phyloP scores from a whole-genome alignment of 1,140 invertebrate species.

The Aphelinus atriplicis region DNA sequence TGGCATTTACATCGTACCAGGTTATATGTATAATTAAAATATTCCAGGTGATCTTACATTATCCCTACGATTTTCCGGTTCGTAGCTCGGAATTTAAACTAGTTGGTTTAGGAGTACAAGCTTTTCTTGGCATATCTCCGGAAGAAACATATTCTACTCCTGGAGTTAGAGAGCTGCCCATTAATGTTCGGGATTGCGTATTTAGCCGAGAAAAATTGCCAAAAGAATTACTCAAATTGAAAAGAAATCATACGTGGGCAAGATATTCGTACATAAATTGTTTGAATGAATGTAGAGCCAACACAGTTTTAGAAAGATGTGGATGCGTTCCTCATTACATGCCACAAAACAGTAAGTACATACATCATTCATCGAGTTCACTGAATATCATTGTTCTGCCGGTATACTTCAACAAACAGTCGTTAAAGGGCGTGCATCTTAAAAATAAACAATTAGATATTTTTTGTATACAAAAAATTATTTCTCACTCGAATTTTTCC shows the following conservation, averaged over 20 bases:
- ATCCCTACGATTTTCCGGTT: conserved; percentile 71
- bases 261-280: conserved; percentile 74
- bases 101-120: conserved; percentile 65
- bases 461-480: no score
- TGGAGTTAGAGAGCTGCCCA: conserved; percentile 62
- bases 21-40: conserved; percentile 5
- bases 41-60: conserved; percentile 69
- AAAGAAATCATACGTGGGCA: conserved; percentile 32
- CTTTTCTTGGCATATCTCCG: conserved; percentile 70
- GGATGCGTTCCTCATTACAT: conserved; percentile 71
- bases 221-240: conserved; percentile 51
- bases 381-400: no score
- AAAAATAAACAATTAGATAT: no score
- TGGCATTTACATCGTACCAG: neutral
- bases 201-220: conserved; percentile 65
- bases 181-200: conserved; percentile 67
- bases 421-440: no score
- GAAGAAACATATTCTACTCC: conserved; percentile 69
- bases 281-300: conserved; percentile 67
- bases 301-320: conserved; percentile 63
- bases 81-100: conserved; percentile 68
- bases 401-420: no score
- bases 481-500: no score
- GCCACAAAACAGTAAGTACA: conserved; percentile 61
- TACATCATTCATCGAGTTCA: conserved; percentile 43